Evolutionary conservation across 1,140 invertebrate genomes (phyloP), one percentile per base, ranked within the genome.

Genomic region (Sycobia sp.): DNA sequence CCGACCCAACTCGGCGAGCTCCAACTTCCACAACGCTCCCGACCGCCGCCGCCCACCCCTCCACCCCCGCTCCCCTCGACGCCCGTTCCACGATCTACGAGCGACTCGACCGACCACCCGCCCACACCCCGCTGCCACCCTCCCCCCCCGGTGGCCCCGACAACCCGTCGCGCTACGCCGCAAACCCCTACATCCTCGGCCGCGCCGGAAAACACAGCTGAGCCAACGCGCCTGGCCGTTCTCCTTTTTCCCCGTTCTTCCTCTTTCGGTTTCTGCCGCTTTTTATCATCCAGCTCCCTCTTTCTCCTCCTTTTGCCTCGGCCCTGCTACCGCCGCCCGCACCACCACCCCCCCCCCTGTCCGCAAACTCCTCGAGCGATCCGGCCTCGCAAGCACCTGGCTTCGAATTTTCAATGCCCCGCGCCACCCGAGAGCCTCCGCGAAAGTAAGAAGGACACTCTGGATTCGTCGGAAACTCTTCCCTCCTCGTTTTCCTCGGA

Each of bases 131-230:
- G 47, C 67, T 53, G 29, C 58, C 58, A 38, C 43, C 61, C 55
- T 38, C 36, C 43, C 50, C 58, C n/a, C n/a, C n/a, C n/a, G n/a
- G n/a, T n/a, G n/a, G n/a, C 61, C 55, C 39, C 54, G 22, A 25
- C 46, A 55, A 58, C 60, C 70, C 68, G 9, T 27, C 56, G 34
- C 59, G 67, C 69, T 65, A 69, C 69, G 68, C 73, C 70, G 67
- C 73, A 76, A 75, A 69, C 71, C 74, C 72, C 70, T 69, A 69
- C 66, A 57, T 68, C 46, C 68, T 66, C 66, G 69, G 71, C 71
- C 41, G 22, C 41, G 22, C 47, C 25, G 74, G 74, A 76, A 77
- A 77, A 75, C 75, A 79, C 76, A 79, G 77, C 76, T 79, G 76
- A 79, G 77, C 77, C 76, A 77, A 77, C 75, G 75, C 67, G 67